phyloP scores from a whole-genome alignment of 92 coral and sea anemone genomes.

The Epizoanthus fatuus region DNA sequence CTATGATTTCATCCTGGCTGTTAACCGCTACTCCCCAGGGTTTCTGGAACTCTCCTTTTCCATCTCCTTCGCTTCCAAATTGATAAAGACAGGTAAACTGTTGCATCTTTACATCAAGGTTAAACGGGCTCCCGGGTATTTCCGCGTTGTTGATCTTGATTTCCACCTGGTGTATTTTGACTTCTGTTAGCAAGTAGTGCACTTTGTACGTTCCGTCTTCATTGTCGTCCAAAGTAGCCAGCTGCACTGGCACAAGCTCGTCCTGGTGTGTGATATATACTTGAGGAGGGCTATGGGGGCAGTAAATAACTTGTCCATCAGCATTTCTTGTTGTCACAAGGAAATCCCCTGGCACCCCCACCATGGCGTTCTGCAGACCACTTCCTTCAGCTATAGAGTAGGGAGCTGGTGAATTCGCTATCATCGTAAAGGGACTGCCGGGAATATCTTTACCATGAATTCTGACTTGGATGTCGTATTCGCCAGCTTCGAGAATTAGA shows the following conservation, averaged over 20 bases:
- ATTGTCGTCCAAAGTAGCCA: constrained; percentile 11
- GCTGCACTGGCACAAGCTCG: neutral
- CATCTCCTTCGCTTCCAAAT: constrained; percentile 31
- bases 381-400: constrained; percentile 24
- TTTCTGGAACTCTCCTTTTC: constrained; percentile 40
- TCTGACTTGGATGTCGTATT: constrained; percentile 13
- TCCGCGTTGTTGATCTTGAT: constrained; percentile 10
- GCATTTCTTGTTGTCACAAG: constrained; percentile 14
- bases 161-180: constrained; percentile 10
- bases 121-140: constrained; percentile 36
- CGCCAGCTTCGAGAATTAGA: constrained; percentile 28
- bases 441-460: constrained; percentile 22
- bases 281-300: constrained; percentile 10
- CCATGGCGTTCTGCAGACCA: constrained; percentile 30
- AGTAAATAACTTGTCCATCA: constrained; percentile 10
- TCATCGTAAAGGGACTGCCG: constrained; percentile 27
- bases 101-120: constrained; percentile 29
- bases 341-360: neutral
- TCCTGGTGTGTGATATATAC: constrained; percentile 2
- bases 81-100: constrained; percentile 17
- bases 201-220: constrained; percentile 31
- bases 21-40: constrained; percentile 46
- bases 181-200: constrained; percentile 3
- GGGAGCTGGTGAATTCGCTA: constrained; percentile 6
- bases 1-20: constrained; percentile 20